A percentile compares a stretch with the other conserved stretches of the same genome.
phyloP scores from a whole-genome alignment of 2,888 invertebrate species.

The Netelia melanura region DNA sequence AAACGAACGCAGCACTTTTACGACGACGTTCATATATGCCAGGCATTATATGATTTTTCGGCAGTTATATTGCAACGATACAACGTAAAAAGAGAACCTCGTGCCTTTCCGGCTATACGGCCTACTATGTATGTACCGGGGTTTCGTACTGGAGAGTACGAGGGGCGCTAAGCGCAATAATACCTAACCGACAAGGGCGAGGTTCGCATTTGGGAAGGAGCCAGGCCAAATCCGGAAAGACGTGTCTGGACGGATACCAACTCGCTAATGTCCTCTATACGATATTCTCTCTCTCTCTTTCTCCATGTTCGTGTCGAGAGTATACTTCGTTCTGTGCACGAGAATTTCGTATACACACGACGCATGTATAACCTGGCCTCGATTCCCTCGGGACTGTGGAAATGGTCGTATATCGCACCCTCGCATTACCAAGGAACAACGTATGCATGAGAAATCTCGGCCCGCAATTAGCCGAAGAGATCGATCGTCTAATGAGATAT shows the following conservation, averaged over 20 bases:
- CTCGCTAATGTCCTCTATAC: slow-evolving; percentile 78
- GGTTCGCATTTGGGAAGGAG: slow-evolving; percentile 74
- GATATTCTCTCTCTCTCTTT: slow-evolving; percentile 52
- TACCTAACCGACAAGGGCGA: slow-evolving; percentile 57
- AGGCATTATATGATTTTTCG: slow-evolving; percentile 60
- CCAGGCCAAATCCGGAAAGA: slow-evolving; percentile 78
- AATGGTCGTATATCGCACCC: slow-evolving; percentile 21
- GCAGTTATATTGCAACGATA: slow-evolving; percentile 59
- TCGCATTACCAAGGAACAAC: slow-evolving; percentile 17
- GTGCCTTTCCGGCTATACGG: slow-evolving; percentile 13
- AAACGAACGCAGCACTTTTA: slow-evolving; percentile 56
- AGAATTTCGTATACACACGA: neutral
- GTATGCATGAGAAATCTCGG: slow-evolving; percentile 16
- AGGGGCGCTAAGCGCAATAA: slow-evolving; percentile 63
- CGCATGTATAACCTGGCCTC: slow-evolving; percentile 39
- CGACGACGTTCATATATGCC: slow-evolving; percentile 39
- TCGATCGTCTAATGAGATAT: slow-evolving; percentile 34
- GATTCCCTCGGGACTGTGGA: slow-evolving; percentile 42
- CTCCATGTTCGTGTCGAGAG: neutral
- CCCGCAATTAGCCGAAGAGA: slow-evolving; percentile 28
- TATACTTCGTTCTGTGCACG: no score
- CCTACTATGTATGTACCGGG: slow-evolving; percentile 5
- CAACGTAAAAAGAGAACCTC: neutral
- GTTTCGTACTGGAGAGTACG: neutral
- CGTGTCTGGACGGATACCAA: slow-evolving; percentile 80